Base-by-base conservation (phyloP, 1,140 invertebrate species). In the Chrysoperla carnea region DNA sequence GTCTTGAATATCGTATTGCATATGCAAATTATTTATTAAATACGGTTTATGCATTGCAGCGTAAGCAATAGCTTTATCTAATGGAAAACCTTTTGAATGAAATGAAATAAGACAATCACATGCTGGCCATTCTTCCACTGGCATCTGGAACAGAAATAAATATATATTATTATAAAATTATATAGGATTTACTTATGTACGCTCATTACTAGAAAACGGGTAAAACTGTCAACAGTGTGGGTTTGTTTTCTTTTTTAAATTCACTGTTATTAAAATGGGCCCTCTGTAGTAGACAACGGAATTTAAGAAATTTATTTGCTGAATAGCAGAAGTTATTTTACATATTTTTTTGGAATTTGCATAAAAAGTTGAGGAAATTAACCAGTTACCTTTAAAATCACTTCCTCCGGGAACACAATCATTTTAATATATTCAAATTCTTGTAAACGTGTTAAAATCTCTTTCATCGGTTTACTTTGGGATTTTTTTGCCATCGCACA, bases 401-500 rank as follows among this genome's bases (percentile, higher is more conserved):
- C 84, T 58, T 92, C 82, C 69, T 99, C 92, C 35, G 81, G 75
- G 65, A 96, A 95, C 29, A 95, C 83, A 28, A 88, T 65, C 58
- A 92, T 86, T 65, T 88, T 85, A 47, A 98, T 87, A 57, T 92
- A 94, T 58, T 95, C 88, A 63, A 97, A 98, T 60, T 96, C 90
- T 52, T 91, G 84, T 8, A 98, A 71, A 1, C 94, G 70, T 1
- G 82, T 89, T 12, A 99, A 70, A 55, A 99, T 99, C 64, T 97
- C 93, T 59, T 86, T 89, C 94, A 99, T 99, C 2, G 94, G 93
- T 68, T 96, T 96, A 40, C 92, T 96, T 52, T 91, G 83, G 4
- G 91, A 92, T 66, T 99, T 99, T 62, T 98, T 99, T 50, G 86
- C 84, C 94, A 98, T 98, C 35, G 94, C 91, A 71, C 94, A 98